Percentiles rank a stretch among this genome's conserved stretches.
These are phyloP conservation scores for Urosaurus nigricauda DNA, from an alignment of 2,797 vertebrate species.

Conservation along the genomic window DNA sequence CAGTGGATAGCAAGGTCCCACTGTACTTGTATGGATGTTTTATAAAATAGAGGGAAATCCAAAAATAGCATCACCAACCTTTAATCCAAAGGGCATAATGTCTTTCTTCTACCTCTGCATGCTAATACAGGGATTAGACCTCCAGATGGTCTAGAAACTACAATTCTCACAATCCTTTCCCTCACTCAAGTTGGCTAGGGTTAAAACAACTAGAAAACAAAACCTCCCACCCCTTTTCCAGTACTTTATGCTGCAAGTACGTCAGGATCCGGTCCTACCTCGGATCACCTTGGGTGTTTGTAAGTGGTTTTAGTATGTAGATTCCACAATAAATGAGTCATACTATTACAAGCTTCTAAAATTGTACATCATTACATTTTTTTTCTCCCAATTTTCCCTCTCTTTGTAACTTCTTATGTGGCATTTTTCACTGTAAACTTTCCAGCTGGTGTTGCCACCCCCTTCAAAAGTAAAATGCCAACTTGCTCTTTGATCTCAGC, in stretches of 20 bases:
- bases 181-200: too few relatives aligned
- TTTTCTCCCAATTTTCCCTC: constrained; percentile 39
- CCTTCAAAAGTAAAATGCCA: constrained; percentile 24
- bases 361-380: constrained; percentile 44
- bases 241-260: not conserved
- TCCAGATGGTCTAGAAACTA: too few relatives aligned
- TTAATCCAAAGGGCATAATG: not conserved
- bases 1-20: too few relatives aligned
- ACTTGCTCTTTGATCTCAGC: constrained; percentile 20
- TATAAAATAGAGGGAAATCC: not conserved
- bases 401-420: constrained; percentile 4
- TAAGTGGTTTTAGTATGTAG: not conserved
- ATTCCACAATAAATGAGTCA: constrained; percentile 37
- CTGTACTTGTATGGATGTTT: not conserved
- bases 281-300: not conserved
- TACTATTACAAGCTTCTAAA: constrained; percentile 47
- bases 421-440: constrained; percentile 44
- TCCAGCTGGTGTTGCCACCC: constrained; percentile 12
- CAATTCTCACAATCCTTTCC: too few relatives aligned
- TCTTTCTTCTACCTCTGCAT: not conserved
- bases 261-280: not conserved
- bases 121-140: not conserved
- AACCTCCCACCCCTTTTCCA: not conserved
- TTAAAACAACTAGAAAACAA: not conserved
- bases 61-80: not conserved